A percentile compares a stretch with the other conserved stretches of the same genome.
Conservation (phyloP, 1,140 invertebrate genomes). For the Drosophila pandora region DNA sequence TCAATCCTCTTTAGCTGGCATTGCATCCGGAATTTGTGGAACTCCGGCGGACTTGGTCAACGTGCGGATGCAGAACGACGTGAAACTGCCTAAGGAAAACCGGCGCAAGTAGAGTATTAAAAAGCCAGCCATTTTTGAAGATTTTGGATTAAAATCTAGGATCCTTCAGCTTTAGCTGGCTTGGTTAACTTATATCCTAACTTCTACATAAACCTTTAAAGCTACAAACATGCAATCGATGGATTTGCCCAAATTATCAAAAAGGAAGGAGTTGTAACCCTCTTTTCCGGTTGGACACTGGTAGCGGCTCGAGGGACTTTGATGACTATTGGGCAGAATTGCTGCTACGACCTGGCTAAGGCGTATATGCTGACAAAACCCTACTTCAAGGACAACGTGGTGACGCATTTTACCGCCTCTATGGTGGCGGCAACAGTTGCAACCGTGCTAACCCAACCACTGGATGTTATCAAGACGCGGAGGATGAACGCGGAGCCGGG, state of each 20-base stretch:
- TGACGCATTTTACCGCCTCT: constrained; percentile 83
- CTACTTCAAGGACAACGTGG: background rate
- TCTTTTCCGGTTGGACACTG: constrained; percentile 95
- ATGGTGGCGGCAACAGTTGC: constrained; percentile 90
- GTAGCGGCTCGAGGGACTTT: constrained; percentile 94
- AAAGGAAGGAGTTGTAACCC: constrained; percentile 91
- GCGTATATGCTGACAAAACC: constrained; percentile 10
- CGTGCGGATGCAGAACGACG: constrained; percentile 65
- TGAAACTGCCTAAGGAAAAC: constrained; percentile 40
- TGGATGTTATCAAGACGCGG: constrained; percentile 98
- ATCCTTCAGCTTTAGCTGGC: too few relatives aligned
- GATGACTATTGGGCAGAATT: constrained; percentile 98
- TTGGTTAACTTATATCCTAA: too few relatives aligned
- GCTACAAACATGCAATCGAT: constrained; percentile 98
- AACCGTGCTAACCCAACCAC: constrained; percentile 96
- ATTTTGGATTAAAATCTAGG: too few relatives aligned
- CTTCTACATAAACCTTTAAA: constrained; percentile 85
- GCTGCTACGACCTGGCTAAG: constrained; percentile 94
- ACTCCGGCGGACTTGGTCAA: constrained; percentile 61
- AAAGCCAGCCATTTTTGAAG: too few relatives aligned
- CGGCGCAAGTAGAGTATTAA: constrained; percentile 83
- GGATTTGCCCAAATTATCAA: constrained; percentile 92
- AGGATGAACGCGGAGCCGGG: constrained; percentile 98
- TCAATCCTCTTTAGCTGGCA: constrained; percentile 31
- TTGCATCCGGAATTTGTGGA: constrained; percentile 38